Base-by-base conservation (phyloP, 2,888 invertebrate genomes). In the Pimpla rufipes region DNA sequence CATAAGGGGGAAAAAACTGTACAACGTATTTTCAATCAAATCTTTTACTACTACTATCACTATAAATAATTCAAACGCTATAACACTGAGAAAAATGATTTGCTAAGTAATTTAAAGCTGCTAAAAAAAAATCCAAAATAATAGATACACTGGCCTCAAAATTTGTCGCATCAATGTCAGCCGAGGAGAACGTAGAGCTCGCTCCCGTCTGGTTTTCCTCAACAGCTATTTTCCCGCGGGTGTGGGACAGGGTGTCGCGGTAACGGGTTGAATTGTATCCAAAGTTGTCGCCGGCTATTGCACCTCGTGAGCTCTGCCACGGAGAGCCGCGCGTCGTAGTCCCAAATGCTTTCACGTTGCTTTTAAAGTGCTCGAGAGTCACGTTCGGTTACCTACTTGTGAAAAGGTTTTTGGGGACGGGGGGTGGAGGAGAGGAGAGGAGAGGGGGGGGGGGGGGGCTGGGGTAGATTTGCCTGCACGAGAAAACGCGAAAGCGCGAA, bases 401-500 rank as follows among this genome's bases (percentile, higher is more conserved):
- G 55, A 55, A 55, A 40, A 55, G 37, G 70, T n/a, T 59, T 29
- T 29, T 29, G 29, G 73, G 45, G 59, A 42, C n/a, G 40, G 23
- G 40, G 45, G 29, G 11, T 42, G 21, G 37, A 29, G 45, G 42
- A 29, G 42, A n/a, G 0, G 3, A 42, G 55, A 21, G 47, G 73
- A 47, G 59, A 29, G 29, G 40, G 23, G 55, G 45, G 42, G 11
- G 52, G 21, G 37, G 40, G 45, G 42, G 42, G 37, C 0, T 0
- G 66, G 55, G 55, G 47, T 35, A 64, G 37, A 59, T 66, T 42
- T 37, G 47, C 52, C 37, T n/a, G 29, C 18, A 37, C 16, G 57
- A 35, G 70, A 66, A 66, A 81, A 76, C 55, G 66, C 57, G 57
- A 71, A 81, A 79, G 64, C 57, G 64, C 66, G 73, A 73, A 73